Percentiles rank a stretch among this genome's conserved stretches.
These are phyloP conservation scores for Hydra vulgaris DNA, from an alignment of 30 jellyfish, hydroid and myxozoan species.

Conservation along the genomic window DNA sequence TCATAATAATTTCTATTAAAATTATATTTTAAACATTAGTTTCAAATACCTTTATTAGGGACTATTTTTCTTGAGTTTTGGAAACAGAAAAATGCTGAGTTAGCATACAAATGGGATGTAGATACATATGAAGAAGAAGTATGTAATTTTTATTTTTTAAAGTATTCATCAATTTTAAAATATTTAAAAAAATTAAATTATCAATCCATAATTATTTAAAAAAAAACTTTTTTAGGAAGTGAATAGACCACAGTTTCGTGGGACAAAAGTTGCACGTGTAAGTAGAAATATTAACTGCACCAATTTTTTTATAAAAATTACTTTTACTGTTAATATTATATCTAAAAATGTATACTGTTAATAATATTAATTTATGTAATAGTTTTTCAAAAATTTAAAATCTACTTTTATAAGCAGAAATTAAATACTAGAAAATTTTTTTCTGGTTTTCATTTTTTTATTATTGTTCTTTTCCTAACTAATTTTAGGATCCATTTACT, in stretches of 20 bases:
- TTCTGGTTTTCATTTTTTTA: too few relatives aligned
- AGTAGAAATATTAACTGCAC: neutral
- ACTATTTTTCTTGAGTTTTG: slow-evolving; percentile 78
- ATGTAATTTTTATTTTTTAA: neutral
- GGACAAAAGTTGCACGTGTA: slow-evolving; percentile 39
- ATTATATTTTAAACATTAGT: too few relatives aligned
- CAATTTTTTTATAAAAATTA: too few relatives aligned
- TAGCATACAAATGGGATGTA: slow-evolving; percentile 95
- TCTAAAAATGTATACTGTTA: too few relatives aligned
- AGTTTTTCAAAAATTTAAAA: too few relatives aligned
- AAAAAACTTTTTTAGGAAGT: slow-evolving; percentile 48
- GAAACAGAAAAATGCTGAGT: slow-evolving; percentile 74
- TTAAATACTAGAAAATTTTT: too few relatives aligned
- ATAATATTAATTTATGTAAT: too few relatives aligned
- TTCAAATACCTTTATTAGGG: slow-evolving; percentile 19
- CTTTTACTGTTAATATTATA: too few relatives aligned
- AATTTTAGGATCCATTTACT: slow-evolving; percentile 51
- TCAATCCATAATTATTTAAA: neutral
- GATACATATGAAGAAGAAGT: slow-evolving; percentile 78
- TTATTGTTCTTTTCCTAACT: neutral
- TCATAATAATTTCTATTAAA: too few relatives aligned
- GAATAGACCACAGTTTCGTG: slow-evolving; percentile 77
- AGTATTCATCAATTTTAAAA: neutral
- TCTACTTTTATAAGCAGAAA: too few relatives aligned
- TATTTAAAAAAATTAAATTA: neutral